phyloP scores from a whole-genome alignment of 2,888 invertebrate species.

The Ophioninae sp. region DNA sequence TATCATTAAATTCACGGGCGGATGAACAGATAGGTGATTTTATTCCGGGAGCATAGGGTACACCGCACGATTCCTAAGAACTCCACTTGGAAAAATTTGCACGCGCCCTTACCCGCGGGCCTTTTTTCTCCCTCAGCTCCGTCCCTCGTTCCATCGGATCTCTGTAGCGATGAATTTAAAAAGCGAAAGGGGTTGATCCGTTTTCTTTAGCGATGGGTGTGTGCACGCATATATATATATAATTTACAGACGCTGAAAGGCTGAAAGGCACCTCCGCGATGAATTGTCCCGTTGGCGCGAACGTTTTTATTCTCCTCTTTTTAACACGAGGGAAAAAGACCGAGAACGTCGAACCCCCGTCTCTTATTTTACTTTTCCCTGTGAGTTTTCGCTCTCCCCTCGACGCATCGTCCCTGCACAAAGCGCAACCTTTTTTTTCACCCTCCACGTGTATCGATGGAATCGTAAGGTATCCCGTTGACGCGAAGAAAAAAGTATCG shows the following conservation, averaged over 20 bases:
- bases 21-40: slow-evolving; percentile 44
- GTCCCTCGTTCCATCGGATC: background rate
- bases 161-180: slow-evolving; percentile 53
- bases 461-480: slow-evolving; percentile 28
- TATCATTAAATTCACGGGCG: slow-evolving; percentile 43
- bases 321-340: slow-evolving; percentile 57
- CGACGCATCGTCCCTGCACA: slow-evolving; percentile 38
- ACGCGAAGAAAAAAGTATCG: slow-evolving; percentile 23
- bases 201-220: slow-evolving; percentile 33
- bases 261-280: slow-evolving; percentile 64
- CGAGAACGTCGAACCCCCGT: slow-evolving; percentile 56
- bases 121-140: slow-evolving; percentile 17
- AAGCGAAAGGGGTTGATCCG: slow-evolving; percentile 63
- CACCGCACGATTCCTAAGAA: slow-evolving; percentile 30
- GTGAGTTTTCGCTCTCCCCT: slow-evolving; percentile 32
- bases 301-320: slow-evolving; percentile 75
- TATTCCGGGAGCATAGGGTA: slow-evolving; percentile 48
- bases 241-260: background rate
- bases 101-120: slow-evolving; percentile 42
- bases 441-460: slow-evolving; percentile 3
- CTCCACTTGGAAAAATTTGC: slow-evolving; percentile 58
- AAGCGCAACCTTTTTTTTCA: slow-evolving; percentile 21
- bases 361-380: slow-evolving; percentile 53
- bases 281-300: slow-evolving; percentile 76
- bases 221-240: background rate